Evolutionary conservation across 2,797 vertebrate genomes (phyloP), one percentile per base, ranked within the genome.

Genomic region (Yasuhikotakia modesta): DNA sequence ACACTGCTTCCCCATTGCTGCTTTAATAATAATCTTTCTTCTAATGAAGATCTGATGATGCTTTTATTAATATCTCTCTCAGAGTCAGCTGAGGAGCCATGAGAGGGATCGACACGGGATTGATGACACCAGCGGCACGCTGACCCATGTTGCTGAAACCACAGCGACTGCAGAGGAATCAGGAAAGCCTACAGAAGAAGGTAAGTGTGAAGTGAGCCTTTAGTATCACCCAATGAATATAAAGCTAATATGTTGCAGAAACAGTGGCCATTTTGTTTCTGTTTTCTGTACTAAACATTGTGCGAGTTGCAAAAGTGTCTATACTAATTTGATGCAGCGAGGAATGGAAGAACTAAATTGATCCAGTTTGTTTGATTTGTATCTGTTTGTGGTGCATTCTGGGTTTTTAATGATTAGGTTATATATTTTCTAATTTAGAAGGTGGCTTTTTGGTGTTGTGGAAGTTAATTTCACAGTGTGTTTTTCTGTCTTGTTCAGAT

Each of bases 11-110:
- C 64, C 57, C 58, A 53, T 14, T 63, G 13, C 46, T 39, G 19
- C 58, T 55, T 78, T 64, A 65, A 78, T 84, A 77, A 81, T 81
- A 79, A 27, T 43, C 22, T 55, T 27, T 3, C 24, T 78, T 43
- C 66, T 58, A 66, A 48, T 63, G 65, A 80, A 43, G 50, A 64
- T 55, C 53, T 48, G 6, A 46, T 68, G 21, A 45, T 45, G 4
- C 2, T 7, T 77, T 45, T 70, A 71, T 75, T 50, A 57, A 70
- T 60, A 27, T 63, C 67, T 3, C 10, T 14, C 90, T 69, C 81
- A 99, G 98, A 97, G 95, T 88, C 97, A 99, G 71, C 89, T 99
- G 84, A 94, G 95, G 85, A 97, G 82, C 86, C 98, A 99, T 32
- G 96, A 98, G 82, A 86, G 93, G 87, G 96, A 98, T 48, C 95